Percentiles rank a stretch among this genome's conserved stretches.
These are phyloP conservation scores for Aphodius granarius DNA, from an alignment of 2,888 invertebrate genomes.

Conservation along the genomic window DNA sequence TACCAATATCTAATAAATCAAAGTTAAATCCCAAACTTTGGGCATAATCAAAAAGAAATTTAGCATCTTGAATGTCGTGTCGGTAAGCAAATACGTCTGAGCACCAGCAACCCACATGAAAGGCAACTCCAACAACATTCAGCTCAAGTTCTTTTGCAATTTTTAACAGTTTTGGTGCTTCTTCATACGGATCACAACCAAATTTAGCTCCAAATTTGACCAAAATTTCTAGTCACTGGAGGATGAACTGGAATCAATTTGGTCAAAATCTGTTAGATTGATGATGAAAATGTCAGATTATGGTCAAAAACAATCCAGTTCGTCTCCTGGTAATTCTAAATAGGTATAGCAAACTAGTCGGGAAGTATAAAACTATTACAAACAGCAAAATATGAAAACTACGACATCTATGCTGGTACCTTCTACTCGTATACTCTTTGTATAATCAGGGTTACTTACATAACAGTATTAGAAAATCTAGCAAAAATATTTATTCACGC, in stretches of 20 bases:
- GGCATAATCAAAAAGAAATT: conserved; percentile 56
- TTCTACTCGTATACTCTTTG: neutral
- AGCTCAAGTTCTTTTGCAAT: conserved; percentile 40
- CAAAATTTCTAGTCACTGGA: too few relatives aligned
- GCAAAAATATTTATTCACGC: neutral
- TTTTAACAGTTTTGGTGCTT: conserved; percentile 41
- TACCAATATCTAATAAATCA: conserved; percentile 62
- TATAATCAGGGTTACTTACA: neutral
- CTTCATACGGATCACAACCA: conserved; percentile 44
- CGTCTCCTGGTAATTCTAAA: too few relatives aligned
- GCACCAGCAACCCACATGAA: conserved; percentile 47
- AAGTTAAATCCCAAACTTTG: conserved; percentile 56
- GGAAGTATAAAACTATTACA: too few relatives aligned
- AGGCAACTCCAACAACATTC: conserved; percentile 47
- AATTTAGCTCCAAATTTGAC: conserved; percentile 43
- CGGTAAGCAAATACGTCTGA: conserved; percentile 55
- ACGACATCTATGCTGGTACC: neutral
- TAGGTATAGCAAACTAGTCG: too few relatives aligned
- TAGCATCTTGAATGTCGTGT: conserved; percentile 57
- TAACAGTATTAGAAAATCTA: neutral
- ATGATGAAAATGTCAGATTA: too few relatives aligned
- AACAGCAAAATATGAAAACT: neutral
- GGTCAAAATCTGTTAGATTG: too few relatives aligned
- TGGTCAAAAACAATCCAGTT: too few relatives aligned
- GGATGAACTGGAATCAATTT: too few relatives aligned